Base-by-base conservation (phyloP, 35 echinoderm and acorn worm genomes). In the Acanthaster planci region DNA sequence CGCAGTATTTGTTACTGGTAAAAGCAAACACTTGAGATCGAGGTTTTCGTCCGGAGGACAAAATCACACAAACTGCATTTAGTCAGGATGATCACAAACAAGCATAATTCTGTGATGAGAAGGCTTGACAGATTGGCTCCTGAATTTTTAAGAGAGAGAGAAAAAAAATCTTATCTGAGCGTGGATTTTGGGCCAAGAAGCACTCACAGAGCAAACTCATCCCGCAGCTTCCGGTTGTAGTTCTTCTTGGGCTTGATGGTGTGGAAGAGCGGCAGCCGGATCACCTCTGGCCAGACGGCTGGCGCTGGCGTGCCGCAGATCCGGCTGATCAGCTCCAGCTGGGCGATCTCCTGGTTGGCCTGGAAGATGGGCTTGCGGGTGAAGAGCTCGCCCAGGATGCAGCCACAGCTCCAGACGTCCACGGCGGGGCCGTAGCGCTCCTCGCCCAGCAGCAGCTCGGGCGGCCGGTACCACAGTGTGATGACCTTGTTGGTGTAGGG, bases 401-500 rank as follows among this genome's bases (percentile, higher is more conserved):
- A 99, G 14, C 96, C 96, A 60, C 88, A 94, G 51, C 96, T 99
- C 96, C 96, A 99, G 0, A 99, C 92, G 53, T 99, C 96, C 1
- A 99, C 88, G 0, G 92, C 88, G n/a, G 96, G 92, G 22, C 96
- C 96, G 32, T 99, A 99, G 37, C 96, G 77, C 89, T 99, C 96
- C 56, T 99, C 96, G 16, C 96, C 96, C 0, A 99, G 86, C 7
- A 99, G 79, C 39, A 99, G 60, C 78, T 99, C 96, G 22, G 96
- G 96, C 34, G 96, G 96, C 39, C 96, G 92, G 89, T 99, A 99
- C 96, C 96, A 99, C 15, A 99, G 79, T 34, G 96, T 99, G n/a
- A 99, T 99, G 67, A 99, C 96, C 47, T 99, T 99, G 83, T 99
- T 99, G 21, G 96, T 99, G 89, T 99, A 99, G 19, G 96, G 96